These are phyloP conservation scores for Amblyornis subalaris DNA, from an alignment of 2,113 vertebrate species.

Conservation along the genomic window DNA sequence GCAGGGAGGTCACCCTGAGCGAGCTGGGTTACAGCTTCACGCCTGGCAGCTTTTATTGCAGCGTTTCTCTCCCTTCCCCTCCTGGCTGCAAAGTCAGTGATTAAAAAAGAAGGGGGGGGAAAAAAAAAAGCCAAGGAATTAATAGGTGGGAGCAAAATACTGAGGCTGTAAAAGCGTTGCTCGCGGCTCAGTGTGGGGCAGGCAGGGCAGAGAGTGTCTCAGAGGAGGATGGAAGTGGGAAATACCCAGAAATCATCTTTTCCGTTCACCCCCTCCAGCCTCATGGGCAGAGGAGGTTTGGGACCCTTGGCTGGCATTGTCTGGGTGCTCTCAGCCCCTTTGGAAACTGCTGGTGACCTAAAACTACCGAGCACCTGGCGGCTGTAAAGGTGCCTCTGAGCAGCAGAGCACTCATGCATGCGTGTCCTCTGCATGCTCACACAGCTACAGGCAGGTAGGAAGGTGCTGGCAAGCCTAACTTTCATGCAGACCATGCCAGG, in stretches of 20 bases:
- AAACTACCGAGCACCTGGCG: neutral
- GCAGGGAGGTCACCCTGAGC: constrained; percentile 35
- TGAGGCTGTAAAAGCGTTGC: neutral
- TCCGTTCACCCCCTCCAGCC: neutral
- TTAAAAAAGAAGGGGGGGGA: neutral
- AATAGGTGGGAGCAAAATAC: neutral
- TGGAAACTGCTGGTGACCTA: neutral
- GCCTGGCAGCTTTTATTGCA: neutral
- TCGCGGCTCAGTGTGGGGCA: rapidly evolving
- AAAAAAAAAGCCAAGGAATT: neutral
- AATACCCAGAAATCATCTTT: neutral
- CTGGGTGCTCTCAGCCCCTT: neutral
- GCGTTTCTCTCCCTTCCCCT: neutral
- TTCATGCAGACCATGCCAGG: neutral
- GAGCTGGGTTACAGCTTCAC: constrained; percentile 25
- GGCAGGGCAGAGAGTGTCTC: neutral
- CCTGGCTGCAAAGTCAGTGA: constrained; percentile 3
- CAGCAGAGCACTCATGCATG: rapidly evolving
- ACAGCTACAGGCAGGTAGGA: too few relatives aligned
- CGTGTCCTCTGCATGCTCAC: neutral
- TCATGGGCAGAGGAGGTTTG: neutral
- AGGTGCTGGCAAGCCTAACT: too few relatives aligned
- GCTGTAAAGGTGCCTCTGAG: neutral
- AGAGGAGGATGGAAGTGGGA: neutral
- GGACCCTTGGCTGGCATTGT: neutral